Evolutionary conservation across 2,113 vertebrate species (phyloP).

Genomic region (Stercorarius parasiticus): DNA sequence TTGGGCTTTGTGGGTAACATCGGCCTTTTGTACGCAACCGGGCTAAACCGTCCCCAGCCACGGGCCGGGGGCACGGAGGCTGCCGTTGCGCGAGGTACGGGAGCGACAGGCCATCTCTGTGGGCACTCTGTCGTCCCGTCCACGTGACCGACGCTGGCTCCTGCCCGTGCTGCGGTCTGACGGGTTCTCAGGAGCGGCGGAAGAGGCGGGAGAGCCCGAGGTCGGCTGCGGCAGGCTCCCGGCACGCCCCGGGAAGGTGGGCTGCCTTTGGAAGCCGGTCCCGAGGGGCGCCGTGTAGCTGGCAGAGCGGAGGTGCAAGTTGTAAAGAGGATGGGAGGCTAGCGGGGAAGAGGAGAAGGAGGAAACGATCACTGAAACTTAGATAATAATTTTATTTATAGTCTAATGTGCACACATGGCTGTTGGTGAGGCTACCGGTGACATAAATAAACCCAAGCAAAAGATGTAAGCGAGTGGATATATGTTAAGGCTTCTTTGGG

Average conservation of each 20-base stretch:
- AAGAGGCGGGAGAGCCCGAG: neutral
- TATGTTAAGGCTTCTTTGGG: slow-evolving; percentile 65
- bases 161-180: neutral
- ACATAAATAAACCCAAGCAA: slow-evolving; percentile 76
- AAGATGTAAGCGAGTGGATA: slow-evolving; percentile 74
- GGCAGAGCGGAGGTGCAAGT: neutral
- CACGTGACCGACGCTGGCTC: neutral
- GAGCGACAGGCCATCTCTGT: neutral
- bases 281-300: neutral
- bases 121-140: neutral
- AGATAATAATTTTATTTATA: slow-evolving; percentile 71
- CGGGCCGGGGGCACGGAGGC: neutral
- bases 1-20: neutral
- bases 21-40: neutral
- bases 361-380: slow-evolving; percentile 7
- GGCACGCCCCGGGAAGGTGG: neutral
- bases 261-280: neutral
- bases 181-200: neutral
- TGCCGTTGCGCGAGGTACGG: neutral
- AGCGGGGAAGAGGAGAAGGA: neutral
- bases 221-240: neutral
- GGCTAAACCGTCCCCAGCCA: neutral
- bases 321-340: neutral
- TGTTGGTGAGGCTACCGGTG: slow-evolving; percentile 71
- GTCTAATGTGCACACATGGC: slow-evolving; percentile 63